A percentile compares a stretch with the other conserved stretches of the same genome.
phyloP scores from a whole-genome alignment of 53 echinoderm and acorn worm species.

The Holothuria scabra region DNA sequence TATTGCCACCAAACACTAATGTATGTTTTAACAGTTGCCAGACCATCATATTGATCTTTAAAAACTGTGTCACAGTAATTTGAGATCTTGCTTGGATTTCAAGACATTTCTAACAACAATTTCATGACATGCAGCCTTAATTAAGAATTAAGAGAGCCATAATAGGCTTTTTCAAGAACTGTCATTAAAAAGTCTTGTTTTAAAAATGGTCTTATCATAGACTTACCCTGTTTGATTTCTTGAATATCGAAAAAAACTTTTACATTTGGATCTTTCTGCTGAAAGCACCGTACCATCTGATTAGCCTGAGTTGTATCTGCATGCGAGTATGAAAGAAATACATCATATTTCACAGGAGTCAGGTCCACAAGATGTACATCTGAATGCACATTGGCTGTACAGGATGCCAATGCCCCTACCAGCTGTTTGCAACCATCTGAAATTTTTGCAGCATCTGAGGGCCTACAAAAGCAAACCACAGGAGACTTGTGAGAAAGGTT shows the following conservation, averaged over 20 bases:
- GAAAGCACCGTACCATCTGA: slow-evolving; percentile 58
- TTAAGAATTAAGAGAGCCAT: no score
- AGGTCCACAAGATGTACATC: slow-evolving; percentile 22
- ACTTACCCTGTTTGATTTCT: slow-evolving; percentile 87
- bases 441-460: slow-evolving; percentile 2
- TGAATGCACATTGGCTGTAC: slow-evolving; percentile 1
- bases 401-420: not conserved
- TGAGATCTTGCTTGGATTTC: no score
- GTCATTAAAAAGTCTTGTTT: no score
- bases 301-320: slow-evolving; percentile 66
- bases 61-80: no score
- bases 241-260: slow-evolving; percentile 89
- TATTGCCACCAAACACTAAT: no score
- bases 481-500: no score
- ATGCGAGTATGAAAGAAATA: slow-evolving; percentile 90
- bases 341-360: slow-evolving; percentile 74
- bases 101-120: no score
- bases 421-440: not conserved
- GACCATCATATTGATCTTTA: no score
- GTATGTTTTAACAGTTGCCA: no score
- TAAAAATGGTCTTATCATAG: not conserved
- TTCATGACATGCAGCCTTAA: no score
- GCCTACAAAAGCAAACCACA: not conserved
- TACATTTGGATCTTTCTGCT: slow-evolving; percentile 63
- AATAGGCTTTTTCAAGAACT: no score